Evolutionary conservation across 2,113 vertebrate genomes (phyloP), one percentile per base, ranked within the genome.

Genomic region (Papio anubis): DNA sequence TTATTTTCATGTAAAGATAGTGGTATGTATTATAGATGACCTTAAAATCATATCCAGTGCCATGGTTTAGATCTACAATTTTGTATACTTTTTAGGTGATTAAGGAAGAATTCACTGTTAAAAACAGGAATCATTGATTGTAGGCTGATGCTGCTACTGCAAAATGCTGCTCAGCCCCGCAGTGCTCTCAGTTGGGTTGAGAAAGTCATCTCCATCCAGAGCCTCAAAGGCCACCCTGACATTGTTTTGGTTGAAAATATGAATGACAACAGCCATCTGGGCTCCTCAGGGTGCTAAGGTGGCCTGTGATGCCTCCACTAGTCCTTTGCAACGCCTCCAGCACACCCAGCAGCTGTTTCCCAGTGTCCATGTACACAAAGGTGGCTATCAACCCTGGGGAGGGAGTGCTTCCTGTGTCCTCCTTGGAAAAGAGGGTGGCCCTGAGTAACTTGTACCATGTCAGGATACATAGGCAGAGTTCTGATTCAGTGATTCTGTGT

Each of bases 291-390:
- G 23, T 73, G 23, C 32, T 91, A 50, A n/a, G 11, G 8, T 27
- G 9, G 50, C 32, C 52, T 4, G 0, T 21, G 3, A 20, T 27
- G 50, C 32, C 16, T 45, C 6, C 25, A 10, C 1, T 0, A 0
- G 4, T 35, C 12, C 35, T 94, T 64, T 40, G 23, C 13, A 72
- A 73, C 2, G 14, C 23, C 38, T 85, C 1, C 1, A 8, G 16
- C 82, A 79, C 13, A 35, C 20, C 13, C 8, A 43, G 12, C 5
- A 40, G 8, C 61, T 11, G 21, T 7, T 48, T 68, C 2, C 21
- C 16, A 8, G 21, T 16, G 45, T 45, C 38, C 17, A 0, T 2
- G 0, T 32, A 55, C 92, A 96, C 50, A 17, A 55, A 72, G 5
- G 32, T 35, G 27, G 8, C 14, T 13, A 5, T 20, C 10, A 38